Base-by-base conservation (phyloP, 1,140 invertebrate species). In the Sycophaga agraensis region DNA sequence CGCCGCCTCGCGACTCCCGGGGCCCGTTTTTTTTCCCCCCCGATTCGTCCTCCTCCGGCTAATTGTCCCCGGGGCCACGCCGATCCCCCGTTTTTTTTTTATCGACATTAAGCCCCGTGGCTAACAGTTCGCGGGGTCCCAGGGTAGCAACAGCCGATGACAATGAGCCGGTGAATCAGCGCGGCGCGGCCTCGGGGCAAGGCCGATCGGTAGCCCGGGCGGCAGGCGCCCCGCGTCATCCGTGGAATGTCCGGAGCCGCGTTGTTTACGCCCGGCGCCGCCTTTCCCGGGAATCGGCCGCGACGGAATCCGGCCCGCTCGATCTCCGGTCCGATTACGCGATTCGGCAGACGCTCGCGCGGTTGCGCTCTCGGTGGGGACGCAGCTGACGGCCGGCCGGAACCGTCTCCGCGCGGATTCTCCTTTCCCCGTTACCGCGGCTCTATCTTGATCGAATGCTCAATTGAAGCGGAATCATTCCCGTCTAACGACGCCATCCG, bases 221-320 rank as follows among this genome's bases (percentile, higher is more conserved):
- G 57, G 49, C 46, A 59, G 35, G 17, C 57, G 16, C 24, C 14
- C 46, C 11, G 24, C 46, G 12, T n/a, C n/a, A 59, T 59, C 22
- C 50, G 35, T 50, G 57, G 57, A 59, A 59, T 59, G 57, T 59
- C 57, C 57, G 46, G 46, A 35, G 22, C 24, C 31, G 22, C 28
- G 28, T 6, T n/a, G n/a, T n/a, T n/a, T n/a, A n/a, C n/a, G n/a
- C n/a, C n/a, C n/a, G n/a, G n/a, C n/a, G n/a, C n/a, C n/a, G n/a
- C n/a, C n/a, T n/a, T n/a, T n/a, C n/a, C n/a, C n/a, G n/a, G n/a
- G n/a, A n/a, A n/a, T n/a, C n/a, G n/a, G n/a, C n/a, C n/a, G n/a
- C n/a, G n/a, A n/a, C n/a, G n/a, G n/a, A n/a, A n/a, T n/a, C n/a
- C n/a, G n/a, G n/a, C n/a, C n/a, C n/a, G n/a, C n/a, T n/a, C n/a